Percentiles rank a stretch among this genome's conserved stretches.
These are phyloP conservation scores for Brachyhypopomus gauderio DNA, from an alignment of 2,113 vertebrate species.

Conservation along the genomic window DNA sequence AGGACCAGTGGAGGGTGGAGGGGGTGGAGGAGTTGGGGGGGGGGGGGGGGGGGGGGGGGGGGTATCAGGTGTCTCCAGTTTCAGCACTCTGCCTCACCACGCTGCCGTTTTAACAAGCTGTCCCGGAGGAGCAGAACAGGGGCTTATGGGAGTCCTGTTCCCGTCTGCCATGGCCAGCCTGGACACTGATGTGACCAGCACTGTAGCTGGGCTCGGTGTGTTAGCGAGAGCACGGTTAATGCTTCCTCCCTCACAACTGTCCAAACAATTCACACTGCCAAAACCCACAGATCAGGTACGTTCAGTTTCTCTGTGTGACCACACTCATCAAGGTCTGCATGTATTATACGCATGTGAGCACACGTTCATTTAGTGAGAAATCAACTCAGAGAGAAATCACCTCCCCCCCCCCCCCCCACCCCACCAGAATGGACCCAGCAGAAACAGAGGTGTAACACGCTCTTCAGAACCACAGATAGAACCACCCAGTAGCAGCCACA, in stretches of 20 bases:
- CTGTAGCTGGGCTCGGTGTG: not conserved
- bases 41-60: conserved; percentile 19
- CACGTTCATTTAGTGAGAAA: conserved; percentile 15
- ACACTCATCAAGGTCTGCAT: conserved; percentile 20
- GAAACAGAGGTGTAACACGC: not conserved
- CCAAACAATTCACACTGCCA: conserved; percentile 37
- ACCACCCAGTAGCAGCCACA: too few species aligned
- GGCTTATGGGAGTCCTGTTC: not conserved
- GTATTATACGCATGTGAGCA: conserved; percentile 14
- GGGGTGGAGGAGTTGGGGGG: conserved; percentile 15
- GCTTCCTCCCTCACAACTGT: conserved; percentile 31
- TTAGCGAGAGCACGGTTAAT: conserved; percentile 16
- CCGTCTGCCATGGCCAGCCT: not conserved
- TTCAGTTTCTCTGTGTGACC: conserved; percentile 28
- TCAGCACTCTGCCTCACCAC: not conserved
- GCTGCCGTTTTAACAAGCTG: not conserved
- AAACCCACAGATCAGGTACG: conserved; percentile 45
- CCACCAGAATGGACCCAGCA: too few species aligned
- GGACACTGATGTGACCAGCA: not conserved
- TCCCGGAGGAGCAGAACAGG: conserved; percentile 6
- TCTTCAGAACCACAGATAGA: not conserved
- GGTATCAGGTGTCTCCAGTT: conserved; percentile 24
- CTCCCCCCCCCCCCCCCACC: not conserved
- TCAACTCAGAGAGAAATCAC: not conserved
- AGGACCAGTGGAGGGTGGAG: not conserved